phyloP scores from a whole-genome alignment of 2,888 invertebrate species.

The Tortricodes alternella region DNA sequence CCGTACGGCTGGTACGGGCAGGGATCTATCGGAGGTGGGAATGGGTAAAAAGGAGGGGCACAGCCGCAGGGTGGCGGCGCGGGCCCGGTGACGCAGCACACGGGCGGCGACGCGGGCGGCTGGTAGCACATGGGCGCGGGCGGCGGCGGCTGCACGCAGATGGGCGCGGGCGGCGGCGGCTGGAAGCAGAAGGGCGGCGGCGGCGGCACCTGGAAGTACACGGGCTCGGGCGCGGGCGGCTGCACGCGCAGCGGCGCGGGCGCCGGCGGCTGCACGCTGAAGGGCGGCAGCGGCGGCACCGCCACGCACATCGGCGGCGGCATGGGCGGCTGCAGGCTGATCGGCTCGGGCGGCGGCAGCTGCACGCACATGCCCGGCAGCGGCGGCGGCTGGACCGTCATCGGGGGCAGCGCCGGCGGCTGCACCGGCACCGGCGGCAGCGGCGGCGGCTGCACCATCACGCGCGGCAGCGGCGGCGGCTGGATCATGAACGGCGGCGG shows the following conservation, averaged over 20 bases:
- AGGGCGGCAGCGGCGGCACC: conserved; percentile 62
- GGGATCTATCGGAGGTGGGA: neutral
- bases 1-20: neutral
- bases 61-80: conserved; percentile 34
- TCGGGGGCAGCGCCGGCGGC: conserved; percentile 61
- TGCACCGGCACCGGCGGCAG: conserved; percentile 67
- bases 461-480: conserved; percentile 63
- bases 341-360: conserved; percentile 48
- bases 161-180: conserved; percentile 51
- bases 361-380: conserved; percentile 62
- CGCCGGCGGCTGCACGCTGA: conserved; percentile 65
- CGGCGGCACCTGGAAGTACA: conserved; percentile 64
- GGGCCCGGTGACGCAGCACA: conserved; percentile 48
- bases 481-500: conserved; percentile 65
- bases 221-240: conserved; percentile 61
- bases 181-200: conserved; percentile 55
- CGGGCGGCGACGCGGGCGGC: conserved; percentile 51
- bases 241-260: conserved; percentile 61
- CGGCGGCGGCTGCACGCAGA: conserved; percentile 63
- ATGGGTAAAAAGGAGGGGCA: conserved; percentile 22
- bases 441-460: conserved; percentile 68
- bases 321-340: conserved; percentile 30
- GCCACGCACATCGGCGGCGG: conserved; percentile 62
- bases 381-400: conserved; percentile 66
- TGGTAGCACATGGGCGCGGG: conserved; percentile 63